Conservation (phyloP, 53 echinoderm and acorn worm genomes). For the Glandiceps talaboti region DNA sequence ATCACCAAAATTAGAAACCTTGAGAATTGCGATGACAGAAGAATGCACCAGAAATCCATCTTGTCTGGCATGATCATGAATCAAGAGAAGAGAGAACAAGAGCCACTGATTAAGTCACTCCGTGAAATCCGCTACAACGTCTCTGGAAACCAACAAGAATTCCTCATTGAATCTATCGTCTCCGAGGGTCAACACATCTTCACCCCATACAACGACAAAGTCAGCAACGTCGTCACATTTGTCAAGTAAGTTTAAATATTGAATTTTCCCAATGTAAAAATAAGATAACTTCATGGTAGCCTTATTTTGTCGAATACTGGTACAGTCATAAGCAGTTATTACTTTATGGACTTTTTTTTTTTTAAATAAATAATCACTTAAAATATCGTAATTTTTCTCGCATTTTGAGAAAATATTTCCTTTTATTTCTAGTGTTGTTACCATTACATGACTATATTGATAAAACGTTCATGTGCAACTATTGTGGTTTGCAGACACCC, state of each 20-base stretch:
- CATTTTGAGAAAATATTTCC: too few species aligned
- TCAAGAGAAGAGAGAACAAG: neutral
- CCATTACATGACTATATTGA: too few species aligned
- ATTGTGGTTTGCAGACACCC: too few species aligned
- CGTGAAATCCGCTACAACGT: conserved; percentile 25
- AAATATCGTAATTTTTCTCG: too few species aligned
- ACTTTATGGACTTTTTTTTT: too few species aligned
- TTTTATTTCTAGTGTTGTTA: too few species aligned
- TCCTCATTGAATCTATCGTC: conserved; percentile 41
- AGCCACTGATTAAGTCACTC: conserved; percentile 7
- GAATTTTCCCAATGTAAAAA: too few species aligned
- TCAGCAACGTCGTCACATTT: conserved; percentile 32
- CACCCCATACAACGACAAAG: conserved; percentile 32
- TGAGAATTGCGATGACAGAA: conserved; percentile 21
- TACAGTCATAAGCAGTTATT: too few species aligned
- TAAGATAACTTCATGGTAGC: too few species aligned
- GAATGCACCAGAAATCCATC: conserved; percentile 11
- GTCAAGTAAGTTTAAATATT: conserved; percentile 62
- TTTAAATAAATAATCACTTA: too few species aligned
- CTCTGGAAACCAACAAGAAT: conserved; percentile 24
- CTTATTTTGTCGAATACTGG: too few species aligned
- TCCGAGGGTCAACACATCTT: conserved; percentile 39
- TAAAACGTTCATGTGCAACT: too few species aligned
- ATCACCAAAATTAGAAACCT: conserved; percentile 36
- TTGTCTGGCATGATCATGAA: conserved; percentile 14